These are phyloP conservation scores for Mesochorus sp. DNA, from an alignment of 2,888 invertebrate species.

Conservation along the genomic window DNA sequence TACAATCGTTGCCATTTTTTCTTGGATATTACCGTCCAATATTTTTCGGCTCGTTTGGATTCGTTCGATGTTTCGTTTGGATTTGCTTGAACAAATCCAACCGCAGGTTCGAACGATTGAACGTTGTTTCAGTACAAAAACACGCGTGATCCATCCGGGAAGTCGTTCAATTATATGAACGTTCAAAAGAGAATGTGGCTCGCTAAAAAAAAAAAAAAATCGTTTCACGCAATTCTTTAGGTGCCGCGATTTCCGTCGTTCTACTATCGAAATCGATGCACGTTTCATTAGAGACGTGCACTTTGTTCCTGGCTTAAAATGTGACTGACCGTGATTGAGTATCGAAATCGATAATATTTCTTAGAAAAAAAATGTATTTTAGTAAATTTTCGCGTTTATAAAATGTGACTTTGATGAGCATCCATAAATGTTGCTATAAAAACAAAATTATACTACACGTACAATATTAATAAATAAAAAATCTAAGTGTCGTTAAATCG, in stretches of 20 bases:
- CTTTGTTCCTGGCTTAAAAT: no score
- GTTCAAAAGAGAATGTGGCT: not conserved
- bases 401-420: no score
- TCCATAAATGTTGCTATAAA: no score
- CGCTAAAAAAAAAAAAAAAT: constrained; percentile 7
- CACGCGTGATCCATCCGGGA: not conserved
- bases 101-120: no score
- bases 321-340: constrained; percentile 44
- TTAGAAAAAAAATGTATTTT: no score
- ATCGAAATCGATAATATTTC: no score
- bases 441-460: no score
- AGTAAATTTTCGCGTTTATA: no score
- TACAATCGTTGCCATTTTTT: not conserved
- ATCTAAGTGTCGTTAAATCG: no score
- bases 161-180: not conserved
- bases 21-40: not conserved
- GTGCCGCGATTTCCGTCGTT: constrained; percentile 43
- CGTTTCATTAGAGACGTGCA: not conserved
- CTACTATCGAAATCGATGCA: not conserved
- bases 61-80: not conserved
- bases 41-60: not conserved
- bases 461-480: no score
- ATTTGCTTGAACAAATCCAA: no score
- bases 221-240: constrained; percentile 12
- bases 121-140: not conserved